Conservation (phyloP, 2,888 invertebrate species). For the Clitarchus hookeri region DNA sequence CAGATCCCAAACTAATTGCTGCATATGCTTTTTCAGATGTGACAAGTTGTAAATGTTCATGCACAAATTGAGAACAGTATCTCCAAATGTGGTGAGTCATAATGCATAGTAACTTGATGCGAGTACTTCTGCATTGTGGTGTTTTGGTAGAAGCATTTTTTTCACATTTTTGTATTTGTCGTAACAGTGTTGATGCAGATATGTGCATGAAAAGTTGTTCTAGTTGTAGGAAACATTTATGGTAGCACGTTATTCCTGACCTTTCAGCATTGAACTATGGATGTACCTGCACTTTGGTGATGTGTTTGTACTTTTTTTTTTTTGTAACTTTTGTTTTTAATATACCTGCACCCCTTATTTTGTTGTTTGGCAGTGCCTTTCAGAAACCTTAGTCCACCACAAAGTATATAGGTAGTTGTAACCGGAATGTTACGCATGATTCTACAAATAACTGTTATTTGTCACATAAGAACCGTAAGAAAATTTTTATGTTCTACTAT, state of each 20-base stretch:
- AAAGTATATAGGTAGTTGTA: background rate
- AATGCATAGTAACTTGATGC: background rate
- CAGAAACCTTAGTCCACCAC: background rate
- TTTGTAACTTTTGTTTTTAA: background rate
- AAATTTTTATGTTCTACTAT: background rate
- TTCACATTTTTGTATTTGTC: background rate
- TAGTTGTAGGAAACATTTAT: background rate
- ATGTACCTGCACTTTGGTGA: background rate
- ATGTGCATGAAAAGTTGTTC: background rate
- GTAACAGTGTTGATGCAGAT: background rate
- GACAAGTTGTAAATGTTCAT: background rate
- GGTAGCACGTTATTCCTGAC: background rate
- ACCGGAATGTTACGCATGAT: background rate
- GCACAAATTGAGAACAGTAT: background rate
- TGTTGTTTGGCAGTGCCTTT: background rate
- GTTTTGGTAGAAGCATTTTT: background rate
- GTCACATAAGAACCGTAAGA: constrained; percentile 9
- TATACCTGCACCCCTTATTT: background rate
- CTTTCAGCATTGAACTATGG: background rate
- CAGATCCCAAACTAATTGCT: background rate
- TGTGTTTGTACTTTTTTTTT: background rate
- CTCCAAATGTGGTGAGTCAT: constrained; percentile 1
- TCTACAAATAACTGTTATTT: background rate
- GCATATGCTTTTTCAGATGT: constrained; percentile 14
- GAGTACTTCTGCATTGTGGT: constrained; percentile 7